Conservation (phyloP, 2,888 invertebrate species). For the Adelognathus sp. region DNA sequence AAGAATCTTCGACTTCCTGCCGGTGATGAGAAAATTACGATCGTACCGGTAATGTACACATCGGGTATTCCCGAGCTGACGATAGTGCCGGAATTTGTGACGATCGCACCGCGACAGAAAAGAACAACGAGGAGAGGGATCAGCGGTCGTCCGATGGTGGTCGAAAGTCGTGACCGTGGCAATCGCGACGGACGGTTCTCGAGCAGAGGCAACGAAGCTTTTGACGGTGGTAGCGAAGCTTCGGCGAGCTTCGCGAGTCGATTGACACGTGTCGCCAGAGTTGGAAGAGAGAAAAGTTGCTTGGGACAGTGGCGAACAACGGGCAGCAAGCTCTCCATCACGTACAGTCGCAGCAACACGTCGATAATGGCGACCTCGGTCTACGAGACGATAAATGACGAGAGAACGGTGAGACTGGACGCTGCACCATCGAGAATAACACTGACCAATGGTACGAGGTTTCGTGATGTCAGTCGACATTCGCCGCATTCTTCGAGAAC, state of each 20-base stretch:
- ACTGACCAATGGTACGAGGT: neutral
- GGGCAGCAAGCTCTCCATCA: constrained; percentile 39
- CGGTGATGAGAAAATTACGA: constrained; percentile 60
- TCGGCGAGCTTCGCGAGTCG: constrained; percentile 24
- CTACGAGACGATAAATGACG: constrained; percentile 29
- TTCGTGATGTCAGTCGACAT: neutral
- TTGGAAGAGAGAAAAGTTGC: constrained; percentile 12
- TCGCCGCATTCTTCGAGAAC: neutral
- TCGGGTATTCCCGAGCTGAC: constrained; percentile 54
- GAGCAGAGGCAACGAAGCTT: constrained; percentile 1
- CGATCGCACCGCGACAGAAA: neutral
- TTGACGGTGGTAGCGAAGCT: constrained; percentile 6
- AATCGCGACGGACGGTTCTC: neutral
- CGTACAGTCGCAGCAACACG: constrained; percentile 45
- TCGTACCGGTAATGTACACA: constrained; percentile 65
- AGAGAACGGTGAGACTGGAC: constrained; percentile 24
- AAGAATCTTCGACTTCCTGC: constrained; percentile 4
- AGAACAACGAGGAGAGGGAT: neutral
- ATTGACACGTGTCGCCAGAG: constrained; percentile 19
- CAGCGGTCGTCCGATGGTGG: neutral
- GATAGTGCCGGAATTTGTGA: neutral
- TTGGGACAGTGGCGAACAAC: constrained; percentile 28
- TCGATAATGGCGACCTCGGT: constrained; percentile 29
- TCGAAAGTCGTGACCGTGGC: neutral
- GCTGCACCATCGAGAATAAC: constrained; percentile 15